Conservation (phyloP, 1,140 invertebrate species). For the Hydropsyche tenuis region DNA sequence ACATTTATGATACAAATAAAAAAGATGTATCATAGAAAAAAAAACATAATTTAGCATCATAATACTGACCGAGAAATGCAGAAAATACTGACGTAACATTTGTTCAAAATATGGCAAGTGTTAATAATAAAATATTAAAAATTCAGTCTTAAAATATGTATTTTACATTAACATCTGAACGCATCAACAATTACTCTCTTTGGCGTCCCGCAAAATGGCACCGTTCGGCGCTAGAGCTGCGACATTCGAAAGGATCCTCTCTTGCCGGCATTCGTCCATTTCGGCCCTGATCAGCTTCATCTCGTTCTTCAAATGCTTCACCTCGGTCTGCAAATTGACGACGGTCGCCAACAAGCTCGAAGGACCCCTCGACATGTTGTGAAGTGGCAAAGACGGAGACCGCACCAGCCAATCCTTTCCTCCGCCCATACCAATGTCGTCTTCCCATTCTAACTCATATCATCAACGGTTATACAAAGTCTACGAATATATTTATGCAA, state of each 20-base stretch:
- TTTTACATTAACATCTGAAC: not conserved
- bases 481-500: not conserved
- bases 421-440: slow-evolving; percentile 52
- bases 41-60: no score
- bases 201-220: slow-evolving; percentile 57
- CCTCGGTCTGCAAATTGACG: slow-evolving; percentile 59
- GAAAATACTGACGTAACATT: no score
- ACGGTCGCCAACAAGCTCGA: slow-evolving; percentile 59
- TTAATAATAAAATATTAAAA: not conserved
- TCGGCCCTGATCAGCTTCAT: slow-evolving; percentile 57
- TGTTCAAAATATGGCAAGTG: slow-evolving; percentile 2
- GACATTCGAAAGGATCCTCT: slow-evolving; percentile 57
- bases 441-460: slow-evolving; percentile 59
- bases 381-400: slow-evolving; percentile 60
- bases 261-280: slow-evolving; percentile 60
- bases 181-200: slow-evolving; percentile 61
- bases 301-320: slow-evolving; percentile 59
- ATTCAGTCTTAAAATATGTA: slow-evolving; percentile 23
- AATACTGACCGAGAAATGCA: no score
- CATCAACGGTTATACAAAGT: not conserved
- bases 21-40: no score
- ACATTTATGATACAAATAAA: no score
- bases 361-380: slow-evolving; percentile 54
- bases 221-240: slow-evolving; percentile 57
- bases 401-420: slow-evolving; percentile 57